Percentiles rank a stretch among this genome's conserved stretches.
Evolutionary conservation across 2,797 vertebrate genomes (phyloP).

Genomic region (Arctocebus calabarensis): DNA sequence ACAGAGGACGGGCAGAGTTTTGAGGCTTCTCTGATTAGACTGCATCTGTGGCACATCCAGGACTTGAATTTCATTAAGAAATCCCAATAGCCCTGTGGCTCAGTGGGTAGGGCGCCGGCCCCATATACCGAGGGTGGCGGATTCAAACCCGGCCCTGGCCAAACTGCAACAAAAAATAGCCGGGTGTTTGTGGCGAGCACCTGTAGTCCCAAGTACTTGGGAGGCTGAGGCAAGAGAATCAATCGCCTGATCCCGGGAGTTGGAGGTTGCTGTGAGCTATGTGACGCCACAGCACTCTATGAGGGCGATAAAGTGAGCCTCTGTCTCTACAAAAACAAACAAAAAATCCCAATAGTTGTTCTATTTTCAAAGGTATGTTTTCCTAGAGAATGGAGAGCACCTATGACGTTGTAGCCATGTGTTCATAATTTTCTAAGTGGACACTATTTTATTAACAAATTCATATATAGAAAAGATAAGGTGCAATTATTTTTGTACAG

Average conservation of each 20-base stretch:
- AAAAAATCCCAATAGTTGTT: conserved; percentile 16
- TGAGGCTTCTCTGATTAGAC: background rate
- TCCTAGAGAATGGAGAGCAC: conserved; percentile 45
- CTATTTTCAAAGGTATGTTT: conserved; percentile 74
- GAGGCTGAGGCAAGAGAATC: too few relatives aligned
- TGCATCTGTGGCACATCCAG: background rate
- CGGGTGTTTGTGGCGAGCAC: too few relatives aligned
- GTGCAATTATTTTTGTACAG: conserved; percentile 72
- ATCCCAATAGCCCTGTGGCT: background rate
- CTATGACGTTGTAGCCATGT: conserved; percentile 28
- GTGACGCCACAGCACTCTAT: too few relatives aligned
- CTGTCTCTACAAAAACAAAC: too few relatives aligned
- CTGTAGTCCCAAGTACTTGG: too few relatives aligned
- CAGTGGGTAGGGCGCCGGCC: too few relatives aligned
- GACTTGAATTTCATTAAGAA: conserved; percentile 66
- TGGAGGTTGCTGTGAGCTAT: too few relatives aligned
- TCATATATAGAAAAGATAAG: conserved; percentile 48
- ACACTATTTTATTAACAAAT: conserved; percentile 56
- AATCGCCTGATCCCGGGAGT: too few relatives aligned
- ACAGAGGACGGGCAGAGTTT: conserved; percentile 46
- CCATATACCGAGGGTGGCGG: too few relatives aligned
- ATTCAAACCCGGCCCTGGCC: too few relatives aligned
- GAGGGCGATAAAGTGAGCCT: too few relatives aligned
- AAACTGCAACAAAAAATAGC: too few relatives aligned
- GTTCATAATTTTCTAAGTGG: conserved; percentile 73